Evolutionary conservation across 2,888 invertebrate genomes (phyloP).

Genomic region (Netelia fuscicornis): DNA sequence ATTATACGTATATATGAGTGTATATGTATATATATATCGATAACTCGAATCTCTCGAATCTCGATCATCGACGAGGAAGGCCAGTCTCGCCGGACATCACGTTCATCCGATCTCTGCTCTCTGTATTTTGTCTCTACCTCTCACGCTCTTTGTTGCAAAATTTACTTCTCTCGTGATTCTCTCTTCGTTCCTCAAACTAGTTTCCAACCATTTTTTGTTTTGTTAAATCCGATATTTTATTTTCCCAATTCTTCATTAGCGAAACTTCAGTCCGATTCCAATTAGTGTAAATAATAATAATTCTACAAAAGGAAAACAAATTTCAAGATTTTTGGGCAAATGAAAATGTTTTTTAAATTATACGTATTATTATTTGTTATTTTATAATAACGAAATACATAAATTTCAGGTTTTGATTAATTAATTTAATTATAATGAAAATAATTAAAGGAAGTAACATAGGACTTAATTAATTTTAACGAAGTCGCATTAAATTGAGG

Average conservation of each 20-base stretch:
- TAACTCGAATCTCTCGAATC: constrained; percentile 53
- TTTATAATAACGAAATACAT: too few relatives aligned
- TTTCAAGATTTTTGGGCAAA: too few relatives aligned
- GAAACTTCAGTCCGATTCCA: not conserved
- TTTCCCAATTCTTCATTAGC: not conserved
- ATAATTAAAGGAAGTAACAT: too few relatives aligned
- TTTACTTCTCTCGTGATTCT: not conserved
- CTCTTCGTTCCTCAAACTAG: not conserved
- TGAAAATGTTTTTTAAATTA: too few relatives aligned
- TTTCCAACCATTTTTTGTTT: not conserved
- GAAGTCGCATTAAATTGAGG: too few relatives aligned
- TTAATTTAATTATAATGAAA: too few relatives aligned
- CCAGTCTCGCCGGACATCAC: constrained; percentile 37
- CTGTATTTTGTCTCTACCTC: constrained; percentile 2
- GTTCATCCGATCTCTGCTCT: constrained; percentile 31
- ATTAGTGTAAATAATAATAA: too few relatives aligned
- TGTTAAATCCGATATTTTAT: not conserved
- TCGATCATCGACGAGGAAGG: constrained; percentile 47
- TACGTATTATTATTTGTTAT: too few relatives aligned
- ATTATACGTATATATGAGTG: constrained; percentile 21
- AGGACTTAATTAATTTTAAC: too few relatives aligned
- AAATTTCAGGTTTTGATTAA: too few relatives aligned
- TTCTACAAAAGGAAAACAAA: too few relatives aligned
- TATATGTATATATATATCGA: not conserved
- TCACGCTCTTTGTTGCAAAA: constrained; percentile 26